phyloP scores from a whole-genome alignment of 2,113 vertebrate species.

The Rhinoderma darwinii region DNA sequence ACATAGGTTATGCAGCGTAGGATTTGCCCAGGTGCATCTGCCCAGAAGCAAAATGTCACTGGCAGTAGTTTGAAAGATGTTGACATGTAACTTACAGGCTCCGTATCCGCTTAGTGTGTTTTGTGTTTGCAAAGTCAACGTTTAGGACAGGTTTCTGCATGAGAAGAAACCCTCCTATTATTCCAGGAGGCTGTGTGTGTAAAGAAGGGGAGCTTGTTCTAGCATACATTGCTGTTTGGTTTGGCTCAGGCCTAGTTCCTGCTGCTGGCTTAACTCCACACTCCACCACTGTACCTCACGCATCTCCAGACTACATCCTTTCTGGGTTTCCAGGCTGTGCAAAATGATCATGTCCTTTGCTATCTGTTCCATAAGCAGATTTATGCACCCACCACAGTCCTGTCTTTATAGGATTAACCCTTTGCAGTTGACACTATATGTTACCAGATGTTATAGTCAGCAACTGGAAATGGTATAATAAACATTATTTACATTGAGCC shows the following conservation, averaged over 20 bases:
- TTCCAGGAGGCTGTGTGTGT: conserved; percentile 34
- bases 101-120: not conserved
- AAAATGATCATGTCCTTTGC: conserved; percentile 59
- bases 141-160: not conserved
- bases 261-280: conserved; percentile 43
- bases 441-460: conserved; percentile 19
- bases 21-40: not conserved
- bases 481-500: not conserved
- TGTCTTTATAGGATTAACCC: conserved; percentile 9
- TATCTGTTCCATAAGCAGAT: conserved; percentile 63
- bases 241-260: conserved; percentile 49
- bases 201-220: conserved; percentile 43
- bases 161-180: not conserved
- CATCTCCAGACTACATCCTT: conserved; percentile 44
- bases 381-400: conserved; percentile 54
- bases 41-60: not conserved
- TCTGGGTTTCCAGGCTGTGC: conserved; percentile 54
- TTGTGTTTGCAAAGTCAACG: not conserved
- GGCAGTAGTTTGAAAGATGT: not conserved
- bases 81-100: not conserved
- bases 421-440: not conserved
- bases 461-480: not conserved
- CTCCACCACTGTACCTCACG: conserved; percentile 29
- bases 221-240: conserved; percentile 45
- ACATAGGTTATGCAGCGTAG: no score